Base-by-base conservation (phyloP, 2,797 vertebrate genomes). In the Pangasius djambal region DNA sequence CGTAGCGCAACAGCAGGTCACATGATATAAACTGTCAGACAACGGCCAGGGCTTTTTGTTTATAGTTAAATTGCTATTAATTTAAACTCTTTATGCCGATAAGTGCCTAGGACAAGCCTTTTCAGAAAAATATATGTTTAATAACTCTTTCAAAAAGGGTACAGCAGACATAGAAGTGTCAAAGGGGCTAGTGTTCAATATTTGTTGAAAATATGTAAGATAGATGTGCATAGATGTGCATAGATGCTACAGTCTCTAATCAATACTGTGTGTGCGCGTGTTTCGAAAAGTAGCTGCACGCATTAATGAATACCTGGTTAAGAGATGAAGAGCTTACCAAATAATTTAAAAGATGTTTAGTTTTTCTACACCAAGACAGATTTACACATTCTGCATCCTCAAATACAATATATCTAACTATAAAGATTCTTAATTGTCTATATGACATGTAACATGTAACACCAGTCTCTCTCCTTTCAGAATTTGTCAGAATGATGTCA, bases 401-500 rank as follows among this genome's bases (percentile, higher is more conserved):
- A 50, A 52, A 78, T 3, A 16, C 2, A 52, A 78, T 78, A 18
- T 79, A 57, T 31, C 9, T 44, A 50, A 57, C 18, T 0, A 79
- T 31, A 34, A 57, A 34, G 3, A 10, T 4, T 20, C 4, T 59
- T 18, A 37, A 40, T 40, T 13, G 6, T 59, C n/a, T 37, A 40
- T 25, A 15, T 82, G 9, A 82, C 55, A 4, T 18, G 16, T 79
- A 59, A 37, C 34, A 82, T 82, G 22, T 55, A 70, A 55, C n/a
- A 44, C 44, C 13, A 37, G 2, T 72, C 69, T 74, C 89, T 87
- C 1, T 87, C 13, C 89, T 40, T 86, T 2, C 93, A 96, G 96
- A 96, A 91, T 96, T 96, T 94, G 96, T 96, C 90, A 95, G 91
- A 92, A 96, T 96, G 96, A 96, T 96, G 96, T 96, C 96, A 25